A percentile compares a stretch with the other conserved stretches of the same genome.
phyloP scores from a whole-genome alignment of 2,113 vertebrate species.

The Psilopogon haemacephalus region DNA sequence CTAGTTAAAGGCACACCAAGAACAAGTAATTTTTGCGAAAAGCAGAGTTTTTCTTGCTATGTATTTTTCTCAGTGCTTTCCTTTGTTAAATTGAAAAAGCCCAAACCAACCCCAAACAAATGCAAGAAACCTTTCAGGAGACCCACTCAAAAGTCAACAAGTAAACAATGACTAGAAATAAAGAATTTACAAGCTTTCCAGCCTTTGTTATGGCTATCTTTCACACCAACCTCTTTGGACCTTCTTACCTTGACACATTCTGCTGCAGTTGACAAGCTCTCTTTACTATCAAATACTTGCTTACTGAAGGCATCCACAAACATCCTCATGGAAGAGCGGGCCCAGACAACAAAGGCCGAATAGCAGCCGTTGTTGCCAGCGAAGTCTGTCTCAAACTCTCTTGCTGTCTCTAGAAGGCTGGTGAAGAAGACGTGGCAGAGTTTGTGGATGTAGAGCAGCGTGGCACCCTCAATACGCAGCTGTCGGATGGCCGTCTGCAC shows the following conservation, averaged over 20 bases:
- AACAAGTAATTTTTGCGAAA: background rate
- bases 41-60: background rate
- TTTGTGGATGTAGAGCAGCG: constrained; percentile 96
- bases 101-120: background rate
- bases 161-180: background rate
- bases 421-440: constrained; percentile 99
- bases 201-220: background rate
- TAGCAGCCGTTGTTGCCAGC: constrained; percentile 93
- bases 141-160: background rate
- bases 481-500: constrained; percentile 95
- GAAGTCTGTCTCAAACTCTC: constrained; percentile 95
- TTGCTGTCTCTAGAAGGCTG: constrained; percentile 90
- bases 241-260: constrained; percentile 88
- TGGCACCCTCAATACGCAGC: constrained; percentile 96
- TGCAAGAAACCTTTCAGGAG: background rate
- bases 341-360: constrained; percentile 96
- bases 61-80: background rate
- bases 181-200: background rate
- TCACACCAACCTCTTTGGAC: background rate
- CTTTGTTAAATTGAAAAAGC: background rate
- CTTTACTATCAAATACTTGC: constrained; percentile 97
- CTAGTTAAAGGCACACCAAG: background rate
- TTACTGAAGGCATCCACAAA: constrained; percentile 99
- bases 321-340: constrained; percentile 89
- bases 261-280: constrained; percentile 92